Evolutionary conservation across 2,888 invertebrate species (phyloP).

Genomic region (Noctua janthe): DNA sequence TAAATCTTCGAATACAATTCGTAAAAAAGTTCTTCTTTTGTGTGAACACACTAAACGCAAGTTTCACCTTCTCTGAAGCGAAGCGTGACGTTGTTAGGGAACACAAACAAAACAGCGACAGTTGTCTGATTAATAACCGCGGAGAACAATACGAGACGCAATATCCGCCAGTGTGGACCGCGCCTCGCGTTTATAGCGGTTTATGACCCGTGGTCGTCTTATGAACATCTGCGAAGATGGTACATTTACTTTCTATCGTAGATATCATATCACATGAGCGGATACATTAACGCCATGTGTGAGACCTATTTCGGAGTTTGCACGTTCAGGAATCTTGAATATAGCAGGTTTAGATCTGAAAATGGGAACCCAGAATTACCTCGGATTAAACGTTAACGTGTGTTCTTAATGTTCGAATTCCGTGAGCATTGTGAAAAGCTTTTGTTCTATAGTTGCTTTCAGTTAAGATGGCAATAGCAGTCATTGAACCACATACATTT

Average conservation of each 20-base stretch:
- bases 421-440: conserved; percentile 4
- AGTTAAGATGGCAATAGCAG: too few species aligned
- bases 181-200: conserved; percentile 68
- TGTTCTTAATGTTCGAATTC: conserved; percentile 45
- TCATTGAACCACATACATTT: too few species aligned
- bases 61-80: conserved; percentile 62
- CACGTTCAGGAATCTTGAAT: conserved; percentile 19
- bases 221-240: conserved; percentile 64
- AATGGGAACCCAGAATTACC: conserved; percentile 45
- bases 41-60: conserved; percentile 61
- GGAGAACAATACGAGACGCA: conserved; percentile 80
- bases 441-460: not conserved
- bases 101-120: conserved; percentile 70
- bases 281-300: conserved; percentile 62
- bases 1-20: conserved; percentile 53
- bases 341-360: conserved; percentile 34
- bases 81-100: conserved; percentile 69
- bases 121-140: conserved; percentile 75
- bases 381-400: conserved; percentile 37
- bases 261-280: conserved; percentile 45
- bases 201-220: conserved; percentile 72
- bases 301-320: conserved; percentile 52
- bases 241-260: conserved; percentile 65
- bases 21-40: conserved; percentile 45
- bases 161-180: conserved; percentile 78